phyloP scores from a whole-genome alignment of 1,140 invertebrate genomes.

The Sarcophaga peregrina region DNA sequence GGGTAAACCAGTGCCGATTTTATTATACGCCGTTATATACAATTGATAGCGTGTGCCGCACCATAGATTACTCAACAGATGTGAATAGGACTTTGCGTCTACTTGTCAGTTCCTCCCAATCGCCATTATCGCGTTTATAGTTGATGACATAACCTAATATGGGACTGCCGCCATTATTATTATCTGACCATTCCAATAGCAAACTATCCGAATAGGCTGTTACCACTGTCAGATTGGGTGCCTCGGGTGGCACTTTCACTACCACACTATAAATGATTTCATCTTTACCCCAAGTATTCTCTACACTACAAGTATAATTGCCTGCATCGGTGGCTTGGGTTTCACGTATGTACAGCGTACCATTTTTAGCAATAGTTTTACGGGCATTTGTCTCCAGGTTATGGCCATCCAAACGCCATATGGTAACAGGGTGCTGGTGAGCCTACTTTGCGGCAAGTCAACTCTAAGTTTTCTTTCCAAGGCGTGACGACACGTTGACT shows the following conservation, averaged over 20 bases:
- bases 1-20: conserved; percentile 86
- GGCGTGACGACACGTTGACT: conserved; percentile 80
- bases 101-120: conserved; percentile 89
- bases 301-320: conserved; percentile 88
- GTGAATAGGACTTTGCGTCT: conserved; percentile 80
- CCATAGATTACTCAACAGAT: conserved; percentile 82
- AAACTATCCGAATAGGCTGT: conserved; percentile 78
- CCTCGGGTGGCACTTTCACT: conserved; percentile 77
- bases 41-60: conserved; percentile 89
- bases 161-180: conserved; percentile 77
- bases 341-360: conserved; percentile 79
- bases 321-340: conserved; percentile 82
- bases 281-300: conserved; percentile 86
- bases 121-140: conserved; percentile 87
- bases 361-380: conserved; percentile 75
- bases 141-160: conserved; percentile 86
- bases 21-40: conserved; percentile 89
- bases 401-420: conserved; percentile 80
- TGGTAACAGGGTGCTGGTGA: conserved; percentile 78
- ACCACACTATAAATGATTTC: conserved; percentile 81
- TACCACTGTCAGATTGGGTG: conserved; percentile 75
- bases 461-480: conserved; percentile 84
- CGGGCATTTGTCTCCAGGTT: conserved; percentile 76
- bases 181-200: conserved; percentile 77
- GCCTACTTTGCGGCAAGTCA: conserved; percentile 85